Evolutionary conservation across 2,797 vertebrate species (phyloP).

Genomic region (Botia almorhae): DNA sequence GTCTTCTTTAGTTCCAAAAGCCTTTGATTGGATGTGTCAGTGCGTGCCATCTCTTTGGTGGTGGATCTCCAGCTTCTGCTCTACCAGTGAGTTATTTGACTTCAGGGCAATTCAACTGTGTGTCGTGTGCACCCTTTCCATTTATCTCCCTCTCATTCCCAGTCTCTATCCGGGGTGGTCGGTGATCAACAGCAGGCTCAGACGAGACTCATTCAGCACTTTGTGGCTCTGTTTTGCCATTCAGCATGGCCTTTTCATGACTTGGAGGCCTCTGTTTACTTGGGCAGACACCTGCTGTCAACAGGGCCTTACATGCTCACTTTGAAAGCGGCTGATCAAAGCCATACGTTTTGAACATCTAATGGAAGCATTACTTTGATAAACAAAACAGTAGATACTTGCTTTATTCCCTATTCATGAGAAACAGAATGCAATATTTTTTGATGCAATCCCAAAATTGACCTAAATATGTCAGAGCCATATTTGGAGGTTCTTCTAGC

Average conservation of each 20-base stretch:
- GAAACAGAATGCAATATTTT: slow-evolving; percentile 35
- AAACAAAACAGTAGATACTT: slow-evolving; percentile 35
- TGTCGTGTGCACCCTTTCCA: slow-evolving; percentile 36
- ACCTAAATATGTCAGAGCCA: slow-evolving; percentile 23
- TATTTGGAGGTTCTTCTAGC: neutral
- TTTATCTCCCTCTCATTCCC: slow-evolving; percentile 45
- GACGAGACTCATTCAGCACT: slow-evolving; percentile 62
- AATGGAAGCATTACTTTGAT: slow-evolving; percentile 48
- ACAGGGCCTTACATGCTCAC: slow-evolving; percentile 62
- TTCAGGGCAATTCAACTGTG: slow-evolving; percentile 45
- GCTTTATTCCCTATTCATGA: slow-evolving; percentile 41
- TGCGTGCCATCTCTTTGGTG: slow-evolving; percentile 55
- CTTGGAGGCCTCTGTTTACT: slow-evolving; percentile 57
- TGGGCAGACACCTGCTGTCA: slow-evolving; percentile 65
- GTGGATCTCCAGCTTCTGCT: slow-evolving; percentile 48
- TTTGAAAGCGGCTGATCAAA: slow-evolving; percentile 65
- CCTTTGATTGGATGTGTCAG: slow-evolving; percentile 58
- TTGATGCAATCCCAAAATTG: slow-evolving; percentile 36
- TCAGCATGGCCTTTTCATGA: slow-evolving; percentile 58
- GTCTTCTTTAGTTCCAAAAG: slow-evolving; percentile 49
- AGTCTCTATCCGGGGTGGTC: slow-evolving; percentile 37
- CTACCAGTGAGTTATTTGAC: slow-evolving; percentile 58
- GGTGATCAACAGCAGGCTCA: slow-evolving; percentile 60
- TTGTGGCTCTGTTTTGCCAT: slow-evolving; percentile 55
- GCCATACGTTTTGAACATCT: slow-evolving; percentile 51